phyloP scores from a whole-genome alignment of 2,797 vertebrate genomes.

The Arctocebus calabarensis region DNA sequence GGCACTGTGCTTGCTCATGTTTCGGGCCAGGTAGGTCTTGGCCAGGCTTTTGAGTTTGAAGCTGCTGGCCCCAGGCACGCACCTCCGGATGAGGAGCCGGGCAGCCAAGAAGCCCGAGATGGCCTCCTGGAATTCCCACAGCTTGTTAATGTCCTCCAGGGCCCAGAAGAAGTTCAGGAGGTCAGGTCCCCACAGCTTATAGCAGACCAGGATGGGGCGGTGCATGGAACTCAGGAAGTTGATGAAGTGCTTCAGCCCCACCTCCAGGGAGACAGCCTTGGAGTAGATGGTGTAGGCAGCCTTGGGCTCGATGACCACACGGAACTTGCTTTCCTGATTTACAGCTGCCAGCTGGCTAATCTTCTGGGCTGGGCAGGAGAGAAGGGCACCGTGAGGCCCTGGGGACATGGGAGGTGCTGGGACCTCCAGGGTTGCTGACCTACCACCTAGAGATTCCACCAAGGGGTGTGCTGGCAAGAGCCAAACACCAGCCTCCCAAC shows the following conservation, averaged over 20 bases:
- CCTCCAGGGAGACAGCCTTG: slow-evolving; percentile 77
- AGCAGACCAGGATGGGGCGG: slow-evolving; percentile 77
- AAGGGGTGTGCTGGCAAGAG: background rate
- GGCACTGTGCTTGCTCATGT: background rate
- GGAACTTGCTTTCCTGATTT: slow-evolving; percentile 79
- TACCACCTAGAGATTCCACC: background rate
- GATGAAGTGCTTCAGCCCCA: slow-evolving; percentile 81
- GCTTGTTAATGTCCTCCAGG: slow-evolving; percentile 70
- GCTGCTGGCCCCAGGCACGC: slow-evolving; percentile 67
- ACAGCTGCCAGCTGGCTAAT: slow-evolving; percentile 82
- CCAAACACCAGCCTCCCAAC: background rate
- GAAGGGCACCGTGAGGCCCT: slow-evolving; percentile 58
- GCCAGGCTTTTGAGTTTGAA: slow-evolving; percentile 80
- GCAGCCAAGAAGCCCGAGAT: slow-evolving; percentile 80
- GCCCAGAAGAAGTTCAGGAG: slow-evolving; percentile 78
- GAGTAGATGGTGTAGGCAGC: slow-evolving; percentile 65
- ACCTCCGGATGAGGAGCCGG: slow-evolving; percentile 78
- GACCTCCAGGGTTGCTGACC: background rate
- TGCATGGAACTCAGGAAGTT: slow-evolving; percentile 69
- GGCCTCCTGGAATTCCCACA: slow-evolving; percentile 73
- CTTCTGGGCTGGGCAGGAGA: slow-evolving; percentile 80
- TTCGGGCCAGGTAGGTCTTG: slow-evolving; percentile 67
- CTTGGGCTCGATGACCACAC: slow-evolving; percentile 66
- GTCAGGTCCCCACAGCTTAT: slow-evolving; percentile 77
- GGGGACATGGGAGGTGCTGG: no score